Evolutionary conservation across 1,140 invertebrate genomes (phyloP).

Genomic region (Brevipalpus yothersi): DNA sequence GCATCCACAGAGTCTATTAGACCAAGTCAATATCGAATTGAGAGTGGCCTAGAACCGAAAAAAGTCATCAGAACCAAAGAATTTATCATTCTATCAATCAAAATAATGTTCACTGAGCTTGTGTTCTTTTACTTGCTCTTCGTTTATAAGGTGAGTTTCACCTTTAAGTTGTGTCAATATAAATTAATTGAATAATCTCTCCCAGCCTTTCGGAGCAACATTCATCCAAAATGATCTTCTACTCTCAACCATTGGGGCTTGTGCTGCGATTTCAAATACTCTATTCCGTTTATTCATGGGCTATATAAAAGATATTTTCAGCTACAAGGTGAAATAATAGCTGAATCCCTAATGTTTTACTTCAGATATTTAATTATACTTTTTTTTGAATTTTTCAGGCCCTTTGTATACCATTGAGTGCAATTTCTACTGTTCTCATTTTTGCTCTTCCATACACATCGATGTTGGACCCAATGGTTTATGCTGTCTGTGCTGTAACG

Average conservation of each 20-base stretch:
- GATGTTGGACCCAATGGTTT: neutral
- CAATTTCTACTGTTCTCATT: neutral
- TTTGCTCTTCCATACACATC: neutral
- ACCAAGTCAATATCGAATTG: neutral
- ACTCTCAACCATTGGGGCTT: constrained; percentile 3
- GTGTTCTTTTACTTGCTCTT: constrained; percentile 6
- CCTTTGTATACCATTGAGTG: constrained; percentile 5
- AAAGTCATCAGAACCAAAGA: constrained; percentile 1
- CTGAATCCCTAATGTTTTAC: neutral
- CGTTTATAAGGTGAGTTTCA: constrained; percentile 5
- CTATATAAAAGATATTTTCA: constrained; percentile 3
- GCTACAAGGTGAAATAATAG: constrained; percentile 3
- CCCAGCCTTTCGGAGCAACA: constrained; percentile 5
- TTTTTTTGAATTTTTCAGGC: neutral
- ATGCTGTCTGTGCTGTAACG: neutral
- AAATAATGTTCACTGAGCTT: constrained; percentile 5
- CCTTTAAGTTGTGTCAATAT: neutral
- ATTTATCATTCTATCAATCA: constrained; percentile 2
- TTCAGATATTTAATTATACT: neutral
- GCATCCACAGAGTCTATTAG: neutral
- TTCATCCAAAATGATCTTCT: constrained; percentile 5
- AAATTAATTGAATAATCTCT: neutral
- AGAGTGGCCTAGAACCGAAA: neutral
- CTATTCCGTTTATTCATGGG: constrained; percentile 2
- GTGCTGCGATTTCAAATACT: neutral